Evolutionary conservation across 2,888 invertebrate genomes (phyloP).

Genomic region (Leptothorax acervorum): DNA sequence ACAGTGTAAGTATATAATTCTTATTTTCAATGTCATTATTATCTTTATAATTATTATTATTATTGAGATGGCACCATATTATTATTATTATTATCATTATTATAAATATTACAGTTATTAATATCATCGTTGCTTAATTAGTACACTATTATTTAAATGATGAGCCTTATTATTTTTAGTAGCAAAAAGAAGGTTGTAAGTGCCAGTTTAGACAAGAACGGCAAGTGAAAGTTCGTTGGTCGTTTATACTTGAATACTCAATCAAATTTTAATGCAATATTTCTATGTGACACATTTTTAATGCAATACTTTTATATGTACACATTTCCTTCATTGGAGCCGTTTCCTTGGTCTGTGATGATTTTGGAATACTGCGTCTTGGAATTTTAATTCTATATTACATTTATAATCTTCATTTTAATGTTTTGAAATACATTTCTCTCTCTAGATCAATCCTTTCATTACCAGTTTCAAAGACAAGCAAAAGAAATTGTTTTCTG

Average conservation of each 20-base stretch:
- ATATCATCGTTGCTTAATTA: slow-evolving; percentile 63
- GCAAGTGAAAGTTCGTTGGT: slow-evolving; percentile 67
- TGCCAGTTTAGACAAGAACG: slow-evolving; percentile 78
- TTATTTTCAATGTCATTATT: slow-evolving; percentile 73
- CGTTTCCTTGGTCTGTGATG: no score
- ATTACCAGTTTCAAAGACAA: no score
- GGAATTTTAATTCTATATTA: no score
- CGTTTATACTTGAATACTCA: slow-evolving; percentile 76
- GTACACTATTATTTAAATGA: slow-evolving; percentile 66
- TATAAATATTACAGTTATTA: slow-evolving; percentile 64
- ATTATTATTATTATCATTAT: slow-evolving; percentile 59
- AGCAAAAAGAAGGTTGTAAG: slow-evolving; percentile 78
- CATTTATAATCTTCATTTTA: no score
- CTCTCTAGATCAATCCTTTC: no score
- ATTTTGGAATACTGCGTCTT: no score
- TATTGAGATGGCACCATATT: slow-evolving; percentile 63
- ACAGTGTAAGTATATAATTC: slow-evolving; percentile 85
- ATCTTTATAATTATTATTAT: slow-evolving; percentile 66
- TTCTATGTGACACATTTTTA: slow-evolving; percentile 35
- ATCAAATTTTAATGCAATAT: slow-evolving; percentile 59
- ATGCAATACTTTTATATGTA: slow-evolving; percentile 38
- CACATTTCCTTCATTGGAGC: background rate
- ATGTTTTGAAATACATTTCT: no score
- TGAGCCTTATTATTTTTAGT: slow-evolving; percentile 76
- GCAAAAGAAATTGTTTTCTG: no score